Conservation (phyloP, 2,888 invertebrate genomes). For the Erynnis tages region DNA sequence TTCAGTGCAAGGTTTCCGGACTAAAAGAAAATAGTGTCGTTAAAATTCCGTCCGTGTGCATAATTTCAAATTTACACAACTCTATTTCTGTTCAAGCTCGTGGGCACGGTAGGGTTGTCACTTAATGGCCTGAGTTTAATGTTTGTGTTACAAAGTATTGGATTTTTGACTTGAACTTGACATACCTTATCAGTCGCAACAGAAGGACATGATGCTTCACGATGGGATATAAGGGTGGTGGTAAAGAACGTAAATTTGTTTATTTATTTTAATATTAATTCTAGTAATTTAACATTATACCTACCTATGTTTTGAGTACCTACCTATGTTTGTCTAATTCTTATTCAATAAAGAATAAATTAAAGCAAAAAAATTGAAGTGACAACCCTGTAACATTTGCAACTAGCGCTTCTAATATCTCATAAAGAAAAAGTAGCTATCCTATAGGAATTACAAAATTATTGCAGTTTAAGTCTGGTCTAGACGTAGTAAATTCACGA, state of each 20-base stretch:
- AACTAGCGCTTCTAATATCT: slow-evolving; percentile 15
- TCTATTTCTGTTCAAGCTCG: slow-evolving; percentile 18
- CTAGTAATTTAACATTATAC: too few species aligned
- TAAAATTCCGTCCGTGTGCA: slow-evolving; percentile 26
- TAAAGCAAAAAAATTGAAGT: neutral
- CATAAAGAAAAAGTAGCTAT: slow-evolving; percentile 15
- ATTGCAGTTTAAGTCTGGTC: slow-evolving; percentile 17
- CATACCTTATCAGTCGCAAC: too few species aligned
- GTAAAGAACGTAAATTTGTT: too few species aligned
- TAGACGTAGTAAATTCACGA: slow-evolving; percentile 20
- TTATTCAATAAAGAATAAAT: neutral
- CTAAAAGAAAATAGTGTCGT: slow-evolving; percentile 25
- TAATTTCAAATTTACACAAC: slow-evolving; percentile 27
- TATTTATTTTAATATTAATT: too few species aligned
- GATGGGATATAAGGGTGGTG: too few species aligned
- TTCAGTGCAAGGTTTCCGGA: slow-evolving; percentile 22
- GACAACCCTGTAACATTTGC: neutral
- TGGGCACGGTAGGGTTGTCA: slow-evolving; percentile 4
- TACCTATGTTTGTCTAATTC: too few species aligned
- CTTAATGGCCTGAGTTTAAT: too few species aligned
- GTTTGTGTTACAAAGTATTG: too few species aligned
- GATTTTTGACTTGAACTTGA: too few species aligned
- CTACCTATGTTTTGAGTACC: too few species aligned
- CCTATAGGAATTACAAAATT: slow-evolving; percentile 14
- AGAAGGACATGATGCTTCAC: too few species aligned